Base-by-base conservation (phyloP, 2,113 vertebrate genomes). In the Clarias macrocephalus region DNA sequence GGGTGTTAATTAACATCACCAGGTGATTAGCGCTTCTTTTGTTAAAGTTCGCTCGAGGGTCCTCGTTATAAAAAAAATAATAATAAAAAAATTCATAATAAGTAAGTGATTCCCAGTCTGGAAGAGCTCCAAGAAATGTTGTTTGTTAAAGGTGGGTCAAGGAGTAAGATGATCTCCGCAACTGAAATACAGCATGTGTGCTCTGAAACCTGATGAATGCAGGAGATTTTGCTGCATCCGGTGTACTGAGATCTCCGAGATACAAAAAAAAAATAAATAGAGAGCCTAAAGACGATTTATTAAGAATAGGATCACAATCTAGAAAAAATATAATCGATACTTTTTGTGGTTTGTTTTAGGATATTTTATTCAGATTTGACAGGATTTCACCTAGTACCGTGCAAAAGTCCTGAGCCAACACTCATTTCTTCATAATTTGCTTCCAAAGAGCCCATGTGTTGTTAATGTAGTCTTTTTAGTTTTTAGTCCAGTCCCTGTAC, bases 1-100 rank as follows among this genome's bases (percentile, higher is more conserved):
- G 80, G 52, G 7, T 52, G 80, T 84, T 84, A 33, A 75, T 89
- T 87, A 76, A 84, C 89, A 70, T 62, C 70, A 57, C 28, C 56
- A 65, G 48, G 73, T 88, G 70, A 80, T 85, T 80, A 82, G 65
- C 60, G 28, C 19, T 16, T 86, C 60, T 83, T 85, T 89, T 60
- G 60, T 59, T 30, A 87, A 83, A 79, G 66, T 84, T 52, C 63
- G 77, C 86, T 77, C 1, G 3, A 56, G 81, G n/a, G 85, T 65
- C 57, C 86, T 81, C 57, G 83, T 83, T 73, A 80, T 33, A 88
- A 85, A 48, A 48, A 48, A 48, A 48, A 7, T 8, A 48, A 8
- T 7, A 48, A 48, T 6, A 48, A 48, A 48, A 8, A 8, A 48
- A 37, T 3, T 48, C 8, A 48, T 8, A 48, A 48, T 48, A 8